Base-by-base conservation (phyloP, 2,888 invertebrate species). In the Pristionchus arcanus region DNA sequence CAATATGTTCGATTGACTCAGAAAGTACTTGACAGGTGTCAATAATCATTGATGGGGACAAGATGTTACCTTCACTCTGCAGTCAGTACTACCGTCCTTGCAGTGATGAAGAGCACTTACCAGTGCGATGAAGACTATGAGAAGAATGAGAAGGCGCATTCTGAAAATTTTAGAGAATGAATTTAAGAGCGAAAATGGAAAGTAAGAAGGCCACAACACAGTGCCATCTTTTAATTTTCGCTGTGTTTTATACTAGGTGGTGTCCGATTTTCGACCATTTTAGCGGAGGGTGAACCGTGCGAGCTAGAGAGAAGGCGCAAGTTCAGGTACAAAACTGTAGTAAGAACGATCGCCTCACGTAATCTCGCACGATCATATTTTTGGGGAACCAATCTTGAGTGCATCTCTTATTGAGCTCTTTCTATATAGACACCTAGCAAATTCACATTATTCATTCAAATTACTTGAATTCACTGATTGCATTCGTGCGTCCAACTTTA, bases 51-150 rank as follows among this genome's bases (percentile, higher is more conserved):
- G 21, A 19, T 53, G 9, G 55, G 19, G 21, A 55, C 5, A 4
- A 55, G 0, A n/a, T 7, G 7, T 11, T 63, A 74, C 74, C 74
- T 74, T 74, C 74, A 74, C 74, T 74, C 74, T 37, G 37, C 74
- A 74, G 74, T 74, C 74, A 37, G 34, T 37, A 21, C 7, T 74
- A 11, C 37, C 74, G 0, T 37, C 74, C 31, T 34, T 34, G 42
- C 74, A 74, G 74, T 74, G 74, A 37, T 74, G 74, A 9, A 74
- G 74, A 21, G 74, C 74, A 37, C 74, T 74, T 7, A 37, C 74
- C 1, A 74, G 74, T 34, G 74, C 74, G 5, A 16, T 37, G 25
- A 74, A 74, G 21, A 37, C 37, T 7, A 74, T 37, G 19, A 74
- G 42, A 74, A 37, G 37, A 34, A 74, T 74, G 74, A 74, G 31